These are phyloP conservation scores for Syndactyla subalaris DNA, from an alignment of 2,797 vertebrate genomes.

Conservation along the genomic window DNA sequence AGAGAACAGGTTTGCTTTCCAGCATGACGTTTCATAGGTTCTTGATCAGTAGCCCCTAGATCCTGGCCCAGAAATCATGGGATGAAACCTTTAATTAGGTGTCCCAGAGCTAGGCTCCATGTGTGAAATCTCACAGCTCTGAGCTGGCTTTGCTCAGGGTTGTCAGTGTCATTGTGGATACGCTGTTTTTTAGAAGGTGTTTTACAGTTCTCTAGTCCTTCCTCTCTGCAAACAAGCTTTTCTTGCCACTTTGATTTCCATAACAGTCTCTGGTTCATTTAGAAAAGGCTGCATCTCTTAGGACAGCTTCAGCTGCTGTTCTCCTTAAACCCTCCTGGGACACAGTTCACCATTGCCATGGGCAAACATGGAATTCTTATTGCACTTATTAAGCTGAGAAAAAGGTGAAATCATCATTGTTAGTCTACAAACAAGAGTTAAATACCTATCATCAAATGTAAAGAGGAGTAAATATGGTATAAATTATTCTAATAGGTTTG, in stretches of 20 bases:
- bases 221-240: neutral
- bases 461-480: constrained; percentile 65
- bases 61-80: neutral
- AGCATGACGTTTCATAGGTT: neutral
- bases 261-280: neutral
- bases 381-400: neutral
- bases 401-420: constrained; percentile 40
- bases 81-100: neutral
- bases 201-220: neutral
- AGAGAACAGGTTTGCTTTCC: neutral
- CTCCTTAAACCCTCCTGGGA: neutral
- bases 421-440: constrained; percentile 70
- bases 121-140: neutral
- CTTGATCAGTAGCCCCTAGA: neutral
- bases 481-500: constrained; percentile 70
- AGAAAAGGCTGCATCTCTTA: neutral
- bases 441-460: constrained; percentile 67
- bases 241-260: neutral
- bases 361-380: neutral
- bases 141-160: neutral
- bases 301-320: neutral
- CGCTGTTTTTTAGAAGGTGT: neutral
- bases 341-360: neutral
- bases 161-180: neutral
- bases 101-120: neutral